phyloP scores from a whole-genome alignment of 2,888 invertebrate species.

The Perizoma flavofasciatum region DNA sequence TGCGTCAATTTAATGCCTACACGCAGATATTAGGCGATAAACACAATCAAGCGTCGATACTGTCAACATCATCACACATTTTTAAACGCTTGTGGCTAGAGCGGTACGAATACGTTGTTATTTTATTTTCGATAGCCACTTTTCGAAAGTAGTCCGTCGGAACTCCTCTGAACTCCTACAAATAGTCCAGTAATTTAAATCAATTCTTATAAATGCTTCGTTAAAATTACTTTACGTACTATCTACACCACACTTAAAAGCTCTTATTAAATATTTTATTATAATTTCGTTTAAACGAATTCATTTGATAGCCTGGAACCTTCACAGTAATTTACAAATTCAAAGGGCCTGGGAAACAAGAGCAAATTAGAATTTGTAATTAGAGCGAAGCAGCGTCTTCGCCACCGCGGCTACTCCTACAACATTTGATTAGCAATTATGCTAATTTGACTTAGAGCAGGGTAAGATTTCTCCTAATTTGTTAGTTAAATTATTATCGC shows the following conservation, averaged over 20 bases:
- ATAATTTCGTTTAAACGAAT: slow-evolving; percentile 42
- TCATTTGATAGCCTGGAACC: slow-evolving; percentile 69
- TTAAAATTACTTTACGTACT: background rate
- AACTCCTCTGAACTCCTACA: too few species aligned
- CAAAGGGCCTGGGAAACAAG: slow-evolving; percentile 81
- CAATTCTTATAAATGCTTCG: background rate
- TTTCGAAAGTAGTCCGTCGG: too few species aligned
- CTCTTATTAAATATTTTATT: slow-evolving; percentile 8
- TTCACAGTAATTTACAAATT: slow-evolving; percentile 79
- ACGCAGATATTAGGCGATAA: too few species aligned
- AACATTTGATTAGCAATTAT: slow-evolving; percentile 84
- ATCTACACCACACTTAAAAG: background rate
- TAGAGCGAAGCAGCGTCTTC: slow-evolving; percentile 71
- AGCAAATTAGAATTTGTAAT: slow-evolving; percentile 83
- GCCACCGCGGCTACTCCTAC: slow-evolving; percentile 71
- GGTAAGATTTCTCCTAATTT: slow-evolving; percentile 82
- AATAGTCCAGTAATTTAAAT: too few species aligned
- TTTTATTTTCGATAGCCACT: too few species aligned
- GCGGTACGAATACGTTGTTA: too few species aligned
- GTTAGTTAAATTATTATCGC: slow-evolving; percentile 79
- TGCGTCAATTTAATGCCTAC: too few species aligned
- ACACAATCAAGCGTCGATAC: too few species aligned
- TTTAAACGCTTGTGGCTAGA: too few species aligned
- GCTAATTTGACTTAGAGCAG: slow-evolving; percentile 81
- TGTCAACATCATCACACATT: too few species aligned